These are phyloP conservation scores for Gymnorhina tibicen DNA, from an alignment of 2,113 vertebrate genomes.

Conservation along the genomic window DNA sequence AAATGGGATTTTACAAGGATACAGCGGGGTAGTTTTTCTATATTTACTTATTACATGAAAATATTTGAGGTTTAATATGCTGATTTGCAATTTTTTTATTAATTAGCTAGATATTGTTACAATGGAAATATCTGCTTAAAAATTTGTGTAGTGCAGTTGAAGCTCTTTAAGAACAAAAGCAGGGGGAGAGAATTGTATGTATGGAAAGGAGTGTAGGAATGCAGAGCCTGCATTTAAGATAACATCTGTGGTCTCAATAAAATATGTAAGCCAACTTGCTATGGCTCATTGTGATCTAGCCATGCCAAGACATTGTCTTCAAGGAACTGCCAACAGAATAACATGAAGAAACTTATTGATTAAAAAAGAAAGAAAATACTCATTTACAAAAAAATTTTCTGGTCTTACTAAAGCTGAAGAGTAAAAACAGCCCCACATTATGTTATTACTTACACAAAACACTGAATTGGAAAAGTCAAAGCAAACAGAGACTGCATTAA, in stretches of 20 bases:
- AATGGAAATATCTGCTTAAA: neutral
- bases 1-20: neutral
- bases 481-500: neutral
- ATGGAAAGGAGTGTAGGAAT: neutral
- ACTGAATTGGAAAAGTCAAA: neutral
- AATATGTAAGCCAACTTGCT: neutral
- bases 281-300: neutral
- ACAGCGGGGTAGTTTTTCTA: neutral
- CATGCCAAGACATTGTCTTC: neutral
- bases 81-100: neutral
- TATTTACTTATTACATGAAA: neutral
- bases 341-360: neutral
- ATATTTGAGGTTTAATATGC: neutral
- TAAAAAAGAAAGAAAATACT: neutral
- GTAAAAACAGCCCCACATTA: neutral
- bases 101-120: neutral
- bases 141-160: neutral
- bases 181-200: neutral
- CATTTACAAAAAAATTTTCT: neutral
- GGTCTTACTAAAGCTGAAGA: neutral
- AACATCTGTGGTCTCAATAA: neutral
- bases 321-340: neutral
- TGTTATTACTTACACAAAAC: neutral
- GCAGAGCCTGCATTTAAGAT: neutral
- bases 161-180: neutral